phyloP scores from a whole-genome alignment of 2,888 invertebrate genomes.

The Lasioglossum oenotherae region DNA sequence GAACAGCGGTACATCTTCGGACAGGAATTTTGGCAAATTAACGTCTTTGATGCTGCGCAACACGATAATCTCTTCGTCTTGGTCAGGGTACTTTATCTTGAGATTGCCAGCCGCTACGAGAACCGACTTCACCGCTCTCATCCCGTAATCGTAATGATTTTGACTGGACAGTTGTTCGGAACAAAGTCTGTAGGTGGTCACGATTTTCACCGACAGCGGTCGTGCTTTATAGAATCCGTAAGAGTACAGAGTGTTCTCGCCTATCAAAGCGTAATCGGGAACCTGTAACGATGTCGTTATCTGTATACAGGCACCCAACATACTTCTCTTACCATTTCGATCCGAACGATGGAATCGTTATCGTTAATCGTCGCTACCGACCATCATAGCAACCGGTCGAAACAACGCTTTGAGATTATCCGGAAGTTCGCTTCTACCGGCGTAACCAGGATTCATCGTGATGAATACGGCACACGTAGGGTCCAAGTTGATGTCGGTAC shows the following conservation, averaged over 20 bases:
- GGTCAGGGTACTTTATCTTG: slow-evolving; percentile 87
- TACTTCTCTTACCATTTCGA: background rate
- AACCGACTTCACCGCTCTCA: slow-evolving; percentile 89
- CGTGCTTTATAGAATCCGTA: slow-evolving; percentile 88
- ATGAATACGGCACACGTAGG: slow-evolving; percentile 87
- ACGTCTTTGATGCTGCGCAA: slow-evolving; percentile 88
- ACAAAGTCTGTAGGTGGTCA: slow-evolving; percentile 87
- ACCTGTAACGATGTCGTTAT: slow-evolving; percentile 78
- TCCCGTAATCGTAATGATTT: slow-evolving; percentile 89
- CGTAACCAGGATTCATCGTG: slow-evolving; percentile 88
- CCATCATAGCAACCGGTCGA: slow-evolving; percentile 88
- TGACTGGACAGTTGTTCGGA: slow-evolving; percentile 88
- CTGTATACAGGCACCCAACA: background rate
- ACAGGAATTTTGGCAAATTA: slow-evolving; percentile 88
- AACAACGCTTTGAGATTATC: slow-evolving; percentile 88
- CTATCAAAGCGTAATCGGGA: slow-evolving; percentile 87
- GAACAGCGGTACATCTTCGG: slow-evolving; percentile 86
- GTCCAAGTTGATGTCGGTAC: slow-evolving; percentile 86
- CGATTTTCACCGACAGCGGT: slow-evolving; percentile 88
- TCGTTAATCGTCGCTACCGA: slow-evolving; percentile 65
- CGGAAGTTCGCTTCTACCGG: slow-evolving; percentile 87
- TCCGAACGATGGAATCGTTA: background rate
- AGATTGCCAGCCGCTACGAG: slow-evolving; percentile 88
- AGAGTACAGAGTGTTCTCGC: slow-evolving; percentile 87
- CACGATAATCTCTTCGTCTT: slow-evolving; percentile 87